These are phyloP conservation scores for Vicugna pacos DNA, from an alignment of 2,113 vertebrate genomes.

Conservation along the genomic window DNA sequence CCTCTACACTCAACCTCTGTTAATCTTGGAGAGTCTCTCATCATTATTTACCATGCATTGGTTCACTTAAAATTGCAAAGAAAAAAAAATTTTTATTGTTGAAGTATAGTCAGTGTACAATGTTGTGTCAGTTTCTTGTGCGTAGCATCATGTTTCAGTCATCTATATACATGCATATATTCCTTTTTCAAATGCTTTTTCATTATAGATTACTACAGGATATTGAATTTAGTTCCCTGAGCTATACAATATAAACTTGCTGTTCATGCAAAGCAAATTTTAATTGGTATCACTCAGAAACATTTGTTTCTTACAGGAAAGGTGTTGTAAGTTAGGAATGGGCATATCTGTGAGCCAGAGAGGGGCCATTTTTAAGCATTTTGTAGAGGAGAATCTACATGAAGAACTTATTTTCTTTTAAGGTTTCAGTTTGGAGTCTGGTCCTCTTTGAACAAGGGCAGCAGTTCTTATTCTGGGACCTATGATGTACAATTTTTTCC, in stretches of 20 bases:
- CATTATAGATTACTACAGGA: no score
- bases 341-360: background rate
- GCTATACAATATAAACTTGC: no score
- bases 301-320: conserved; percentile 45
- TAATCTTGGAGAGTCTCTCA: background rate
- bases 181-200: no score
- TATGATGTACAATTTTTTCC: background rate
- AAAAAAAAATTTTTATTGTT: background rate
- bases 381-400: background rate
- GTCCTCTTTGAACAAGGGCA: background rate
- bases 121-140: no score
- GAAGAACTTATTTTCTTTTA: conserved; percentile 57
- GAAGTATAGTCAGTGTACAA: no score
- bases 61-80: conserved; percentile 39
- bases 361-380: conserved; percentile 15
- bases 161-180: no score
- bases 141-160: no score
- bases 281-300: conserved; percentile 15
- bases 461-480: background rate
- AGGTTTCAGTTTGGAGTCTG: background rate
- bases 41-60: background rate
- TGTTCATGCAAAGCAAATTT: background rate
- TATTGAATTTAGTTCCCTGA: no score
- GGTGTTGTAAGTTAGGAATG: background rate
- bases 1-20: background rate